phyloP scores from a whole-genome alignment of 2,888 invertebrate genomes.

The Diplazon laetatorius region DNA sequence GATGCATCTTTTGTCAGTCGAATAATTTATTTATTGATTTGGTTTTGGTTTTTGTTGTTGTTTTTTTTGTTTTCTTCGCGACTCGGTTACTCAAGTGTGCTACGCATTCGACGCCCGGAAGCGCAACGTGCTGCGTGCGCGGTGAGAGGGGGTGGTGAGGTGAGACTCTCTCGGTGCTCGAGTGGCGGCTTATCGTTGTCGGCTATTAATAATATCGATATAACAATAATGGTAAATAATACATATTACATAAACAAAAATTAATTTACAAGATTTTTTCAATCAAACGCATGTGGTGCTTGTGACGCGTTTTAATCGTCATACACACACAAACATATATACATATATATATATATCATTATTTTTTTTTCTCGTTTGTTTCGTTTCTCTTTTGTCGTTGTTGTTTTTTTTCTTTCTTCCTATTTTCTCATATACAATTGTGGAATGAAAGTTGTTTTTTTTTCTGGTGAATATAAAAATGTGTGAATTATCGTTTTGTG shows the following conservation, averaged over 20 bases:
- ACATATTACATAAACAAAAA: background rate
- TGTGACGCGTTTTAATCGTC: background rate
- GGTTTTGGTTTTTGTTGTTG: background rate
- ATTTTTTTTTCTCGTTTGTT: background rate
- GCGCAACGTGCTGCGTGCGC: conserved; percentile 28
- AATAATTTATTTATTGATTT: no score
- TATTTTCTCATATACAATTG: no score
- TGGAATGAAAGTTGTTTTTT: no score
- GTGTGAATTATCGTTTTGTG: no score
- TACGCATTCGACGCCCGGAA: conserved; percentile 20
- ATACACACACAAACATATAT: background rate
- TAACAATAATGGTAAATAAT: background rate
- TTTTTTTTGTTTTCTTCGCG: background rate
- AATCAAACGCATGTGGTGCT: conserved; percentile 2
- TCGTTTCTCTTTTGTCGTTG: background rate
- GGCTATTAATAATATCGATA: background rate
- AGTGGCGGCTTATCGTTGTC: conserved; percentile 12
- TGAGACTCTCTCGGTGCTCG: background rate
- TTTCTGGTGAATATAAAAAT: no score
- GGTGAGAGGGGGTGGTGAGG: background rate
- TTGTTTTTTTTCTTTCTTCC: background rate
- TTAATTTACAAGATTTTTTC: background rate
- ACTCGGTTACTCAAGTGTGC: conserved; percentile 1
- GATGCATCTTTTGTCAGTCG: no score
- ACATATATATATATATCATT: background rate